Evolutionary conservation across 92 coral and sea anemone species (phyloP).

Genomic region (Muricea muricata): DNA sequence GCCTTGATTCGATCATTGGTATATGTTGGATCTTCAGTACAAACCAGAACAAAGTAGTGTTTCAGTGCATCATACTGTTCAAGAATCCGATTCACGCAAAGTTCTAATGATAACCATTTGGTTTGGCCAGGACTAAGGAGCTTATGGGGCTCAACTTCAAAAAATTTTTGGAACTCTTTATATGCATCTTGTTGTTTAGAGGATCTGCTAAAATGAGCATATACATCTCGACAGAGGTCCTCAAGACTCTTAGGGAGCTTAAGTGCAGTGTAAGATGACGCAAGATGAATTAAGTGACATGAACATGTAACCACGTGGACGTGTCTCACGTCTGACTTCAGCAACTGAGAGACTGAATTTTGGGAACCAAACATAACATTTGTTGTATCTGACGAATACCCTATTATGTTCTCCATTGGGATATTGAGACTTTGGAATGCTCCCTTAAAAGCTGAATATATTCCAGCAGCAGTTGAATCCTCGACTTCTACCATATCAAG

Average conservation of each 20-base stretch:
- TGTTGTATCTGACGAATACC: too few species aligned
- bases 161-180: too few species aligned
- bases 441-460: too few species aligned
- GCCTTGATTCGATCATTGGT: too few species aligned
- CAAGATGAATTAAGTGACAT: slow-evolving; percentile 62
- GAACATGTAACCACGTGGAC: slow-evolving; percentile 45
- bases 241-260: slow-evolving; percentile 57
- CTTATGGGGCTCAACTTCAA: slow-evolving; percentile 49
- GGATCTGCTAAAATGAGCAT: too few species aligned
- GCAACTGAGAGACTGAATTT: slow-evolving; percentile 1
- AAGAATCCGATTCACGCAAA: slow-evolving; percentile 64
- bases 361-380: too few species aligned
- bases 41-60: slow-evolving; percentile 19
- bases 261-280: slow-evolving; percentile 65
- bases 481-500: too few species aligned
- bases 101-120: slow-evolving; percentile 57
- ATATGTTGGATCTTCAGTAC: not conserved
- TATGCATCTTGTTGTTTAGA: too few species aligned
- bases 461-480: too few species aligned
- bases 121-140: slow-evolving; percentile 57
- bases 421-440: not conserved
- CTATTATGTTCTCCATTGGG: slow-evolving; percentile 24
- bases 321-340: not conserved
- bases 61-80: slow-evolving; percentile 64
- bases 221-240: too few species aligned